Percentiles rank a stretch among this genome's conserved stretches.
phyloP scores from a whole-genome alignment of 2,888 invertebrate species.

The Drosophila anomalipes region DNA sequence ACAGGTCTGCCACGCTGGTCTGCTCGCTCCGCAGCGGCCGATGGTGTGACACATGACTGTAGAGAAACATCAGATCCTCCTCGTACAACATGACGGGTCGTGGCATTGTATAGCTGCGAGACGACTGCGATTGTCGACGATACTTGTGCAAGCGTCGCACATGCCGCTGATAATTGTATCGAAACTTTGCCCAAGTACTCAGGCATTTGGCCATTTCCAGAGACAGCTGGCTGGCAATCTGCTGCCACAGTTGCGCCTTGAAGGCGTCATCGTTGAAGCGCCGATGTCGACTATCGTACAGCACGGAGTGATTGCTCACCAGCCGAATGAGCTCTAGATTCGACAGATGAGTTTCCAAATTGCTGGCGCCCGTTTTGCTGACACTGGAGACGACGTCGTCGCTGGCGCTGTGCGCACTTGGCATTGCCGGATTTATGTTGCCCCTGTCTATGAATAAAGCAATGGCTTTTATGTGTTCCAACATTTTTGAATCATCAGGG shows the following conservation, averaged over 20 bases:
- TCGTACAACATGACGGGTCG: slow-evolving; percentile 76
- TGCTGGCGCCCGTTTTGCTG: neutral
- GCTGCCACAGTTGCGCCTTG: slow-evolving; percentile 70
- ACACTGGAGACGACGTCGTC: neutral
- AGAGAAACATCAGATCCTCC: slow-evolving; percentile 78
- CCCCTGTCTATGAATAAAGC: neutral
- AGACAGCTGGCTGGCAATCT: slow-evolving; percentile 60
- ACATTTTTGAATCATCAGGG: no score
- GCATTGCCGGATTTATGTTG: neutral
- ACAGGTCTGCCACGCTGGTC: neutral
- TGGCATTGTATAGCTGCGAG: neutral
- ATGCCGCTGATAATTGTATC: slow-evolving; percentile 73
- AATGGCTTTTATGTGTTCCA: neutral
- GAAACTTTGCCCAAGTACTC: slow-evolving; percentile 74
- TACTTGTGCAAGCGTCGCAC: slow-evolving; percentile 65
- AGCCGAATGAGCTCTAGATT: slow-evolving; percentile 65
- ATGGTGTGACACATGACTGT: slow-evolving; percentile 62
- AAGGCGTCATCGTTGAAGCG: slow-evolving; percentile 60
- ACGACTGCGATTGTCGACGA: slow-evolving; percentile 25
- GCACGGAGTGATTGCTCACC: slow-evolving; percentile 60
- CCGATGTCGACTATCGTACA: slow-evolving; percentile 68
- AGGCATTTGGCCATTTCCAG: slow-evolving; percentile 57
- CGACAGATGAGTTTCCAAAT: slow-evolving; percentile 18
- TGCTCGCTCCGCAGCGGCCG: slow-evolving; percentile 11
- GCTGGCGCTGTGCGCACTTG: neutral